phyloP scores from a whole-genome alignment of 2,797 vertebrate species.

The Acomys russatus region DNA sequence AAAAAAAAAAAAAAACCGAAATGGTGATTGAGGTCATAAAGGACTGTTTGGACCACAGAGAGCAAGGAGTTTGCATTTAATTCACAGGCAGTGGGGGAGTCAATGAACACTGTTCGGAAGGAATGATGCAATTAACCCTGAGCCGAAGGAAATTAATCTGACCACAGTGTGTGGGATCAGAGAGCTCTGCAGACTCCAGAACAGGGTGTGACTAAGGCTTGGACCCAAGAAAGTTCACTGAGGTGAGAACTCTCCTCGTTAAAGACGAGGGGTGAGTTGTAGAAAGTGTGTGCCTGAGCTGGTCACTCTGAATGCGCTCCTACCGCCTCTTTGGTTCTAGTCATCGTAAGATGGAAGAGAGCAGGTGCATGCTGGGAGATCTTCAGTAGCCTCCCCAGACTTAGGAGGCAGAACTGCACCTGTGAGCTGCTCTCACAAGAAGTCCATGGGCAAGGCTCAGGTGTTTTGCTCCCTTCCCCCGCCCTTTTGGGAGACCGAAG shows the following conservation, averaged over 20 bases:
- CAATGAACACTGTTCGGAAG: conserved; percentile 72
- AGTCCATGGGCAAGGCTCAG: neutral
- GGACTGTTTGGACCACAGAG: conserved; percentile 67
- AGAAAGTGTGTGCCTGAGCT: neutral
- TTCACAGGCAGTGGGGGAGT: conserved; percentile 73
- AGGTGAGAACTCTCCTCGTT: neutral
- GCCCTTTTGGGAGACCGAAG: neutral
- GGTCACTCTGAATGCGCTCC: neutral
- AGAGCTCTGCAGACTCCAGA: neutral
- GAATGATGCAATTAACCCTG: conserved; percentile 73
- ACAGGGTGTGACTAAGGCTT: neutral
- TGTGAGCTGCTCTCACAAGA: neutral
- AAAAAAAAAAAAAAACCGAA: conserved; percentile 23
- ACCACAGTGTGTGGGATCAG: neutral
- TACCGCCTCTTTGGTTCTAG: neutral
- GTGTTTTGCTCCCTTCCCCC: neutral
- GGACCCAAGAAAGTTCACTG: neutral
- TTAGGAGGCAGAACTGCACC: neutral
- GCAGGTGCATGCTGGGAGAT: neutral
- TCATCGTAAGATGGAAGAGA: neutral
- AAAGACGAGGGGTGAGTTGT: too few species aligned
- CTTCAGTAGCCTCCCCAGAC: neutral
- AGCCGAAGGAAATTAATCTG: conserved; percentile 77
- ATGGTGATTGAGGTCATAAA: conserved; percentile 70
- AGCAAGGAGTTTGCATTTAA: conserved; percentile 63